Base-by-base conservation (phyloP, 2,888 invertebrate species). In the Pogonocherus hispidulus region DNA sequence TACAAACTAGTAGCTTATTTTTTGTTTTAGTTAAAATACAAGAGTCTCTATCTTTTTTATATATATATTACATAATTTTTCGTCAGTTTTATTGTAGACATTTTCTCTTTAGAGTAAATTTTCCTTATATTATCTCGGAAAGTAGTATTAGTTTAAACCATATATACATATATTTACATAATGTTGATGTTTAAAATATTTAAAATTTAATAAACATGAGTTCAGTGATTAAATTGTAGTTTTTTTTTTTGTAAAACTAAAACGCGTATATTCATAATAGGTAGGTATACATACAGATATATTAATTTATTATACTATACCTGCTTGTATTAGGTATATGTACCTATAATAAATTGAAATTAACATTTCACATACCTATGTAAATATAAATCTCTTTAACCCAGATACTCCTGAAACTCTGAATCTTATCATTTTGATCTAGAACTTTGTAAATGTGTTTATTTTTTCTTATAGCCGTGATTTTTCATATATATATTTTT, bases 181-280 rank as follows among this genome's bases (percentile, higher is more conserved):
- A 67, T 74, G 74, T 74, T 74, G 71, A 71, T 73, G 73, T 72
- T 72, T 64, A 63, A 67, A 66, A 62, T 62, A 65, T 68, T 65
- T 64, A 67, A 60, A 65, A 70, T 41, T 54, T 66, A 69, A 67
- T 71, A 69, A 67, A 73, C 65, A 71, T 70, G 64, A 63, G 56
- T 69, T 62, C 52, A 52, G 11, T 27, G 20, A 35, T 14, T 52
- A 14, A 11, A 11, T 41, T 52, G 6, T 0, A n/a, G 3, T 37
- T 1, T 41, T 41, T 5, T 41, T 41, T 63, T 63, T 52, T 19
- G 4, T 51, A 0, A 5, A 27, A 27, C 27, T n/a, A n/a, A n/a
- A n/a, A n/a, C n/a, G n/a, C n/a, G n/a, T n/a, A n/a, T n/a, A n/a
- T n/a, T n/a, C n/a, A n/a, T n/a, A n/a, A n/a, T n/a, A n/a, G n/a